Base-by-base conservation (phyloP, 2,113 vertebrate genomes). In the Nothoprocta perdicaria region DNA sequence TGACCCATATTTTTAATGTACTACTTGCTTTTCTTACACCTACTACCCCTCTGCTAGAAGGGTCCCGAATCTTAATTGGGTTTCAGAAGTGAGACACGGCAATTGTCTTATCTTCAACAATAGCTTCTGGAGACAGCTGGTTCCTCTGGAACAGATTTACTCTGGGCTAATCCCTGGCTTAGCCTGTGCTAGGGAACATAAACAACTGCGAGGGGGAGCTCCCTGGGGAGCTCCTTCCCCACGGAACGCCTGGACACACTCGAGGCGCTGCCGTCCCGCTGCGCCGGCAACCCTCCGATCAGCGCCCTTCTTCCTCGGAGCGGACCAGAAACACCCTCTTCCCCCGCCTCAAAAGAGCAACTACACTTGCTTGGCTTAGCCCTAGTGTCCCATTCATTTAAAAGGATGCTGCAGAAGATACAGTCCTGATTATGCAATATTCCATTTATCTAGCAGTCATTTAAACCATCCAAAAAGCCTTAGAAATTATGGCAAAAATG, bases 91-190 rank as follows among this genome's bases (percentile, higher is more conserved):
- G 60, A 94, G 84, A 78, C 58, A 2, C 63, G 33, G 78, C 84
- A 24, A 79, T 61, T 77, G 61, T 93, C 61, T 75, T 29, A 1
- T 6, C 35, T 4, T 58, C 76, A 66, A 29, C 55, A 60, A 26
- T 86, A 38, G 35, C 35, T 38, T 38, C 87, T 88, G 0, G 67
- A 48, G 90, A 90, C 94, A 97, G 95, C 95, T 95, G 93, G 86
- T 89, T 69, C 86, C 91, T 60, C 31, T 40, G 86, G 55, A 88
- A 31, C 57, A 75, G 72, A 75, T 80, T 66, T n/a, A 55, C 12
- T 68, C 66, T 3, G 86, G 91, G 5, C 31, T 80, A 88, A 95
- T 91, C 92, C 88, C 43, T 10, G 80, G 92, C 80, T 68, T 68
- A 43, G 14, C 78, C 53, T 40, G 3, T 41, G 10, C 53, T 10